Evolutionary conservation across 2,797 vertebrate genomes (phyloP).

Genomic region (Netta rufina): DNA sequence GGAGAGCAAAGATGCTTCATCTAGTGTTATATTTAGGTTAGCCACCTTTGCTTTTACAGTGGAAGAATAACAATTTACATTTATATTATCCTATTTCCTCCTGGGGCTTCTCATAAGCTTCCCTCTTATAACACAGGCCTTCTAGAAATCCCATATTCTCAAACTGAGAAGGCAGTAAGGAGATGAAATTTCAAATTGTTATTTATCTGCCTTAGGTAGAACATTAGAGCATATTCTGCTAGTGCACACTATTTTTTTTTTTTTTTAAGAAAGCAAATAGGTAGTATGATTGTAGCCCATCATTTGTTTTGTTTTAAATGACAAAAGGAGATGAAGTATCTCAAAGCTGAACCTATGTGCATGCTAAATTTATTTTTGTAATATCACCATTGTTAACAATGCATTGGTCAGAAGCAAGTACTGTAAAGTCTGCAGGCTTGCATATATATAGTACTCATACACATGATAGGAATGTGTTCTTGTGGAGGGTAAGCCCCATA

Average conservation of each 20-base stretch:
- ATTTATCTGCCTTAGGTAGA: not conserved
- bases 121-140: not conserved
- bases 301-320: not conserved
- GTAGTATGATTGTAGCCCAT: not conserved
- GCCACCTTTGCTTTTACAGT: not conserved
- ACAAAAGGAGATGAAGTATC: not conserved
- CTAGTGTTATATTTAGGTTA: not conserved
- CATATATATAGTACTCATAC: not conserved
- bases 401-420: not conserved
- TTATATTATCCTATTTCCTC: not conserved
- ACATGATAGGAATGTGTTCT: slow-evolving; percentile 1
- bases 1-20: not conserved
- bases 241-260: not conserved
- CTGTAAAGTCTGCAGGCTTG: not conserved
- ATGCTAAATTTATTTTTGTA: not conserved
- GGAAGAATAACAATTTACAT: not conserved
- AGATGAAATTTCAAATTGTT: not conserved
- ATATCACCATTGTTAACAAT: not conserved
- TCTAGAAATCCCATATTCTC: not conserved
- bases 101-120: not conserved
- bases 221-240: not conserved
- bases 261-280: not conserved
- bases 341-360: not conserved
- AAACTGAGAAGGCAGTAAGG: not conserved
- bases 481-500: not conserved